Conservation (phyloP, 2,113 vertebrate species). For the Prionailurus viverrinus region DNA sequence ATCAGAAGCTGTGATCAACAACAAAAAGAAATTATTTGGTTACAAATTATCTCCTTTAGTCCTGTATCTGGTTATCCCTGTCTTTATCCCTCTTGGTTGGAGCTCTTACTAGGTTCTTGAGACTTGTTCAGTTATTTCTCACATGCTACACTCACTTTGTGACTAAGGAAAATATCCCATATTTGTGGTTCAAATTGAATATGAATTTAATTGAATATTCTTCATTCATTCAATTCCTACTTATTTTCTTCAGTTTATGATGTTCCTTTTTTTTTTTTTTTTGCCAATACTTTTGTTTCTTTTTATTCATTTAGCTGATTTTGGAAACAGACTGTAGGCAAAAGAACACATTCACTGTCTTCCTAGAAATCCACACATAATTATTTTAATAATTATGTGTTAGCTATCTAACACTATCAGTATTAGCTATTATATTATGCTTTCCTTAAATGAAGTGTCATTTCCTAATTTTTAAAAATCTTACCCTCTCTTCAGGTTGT, state of each 20-base stretch:
- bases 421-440: neutral
- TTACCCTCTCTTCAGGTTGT: neutral
- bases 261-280: neutral
- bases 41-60: neutral
- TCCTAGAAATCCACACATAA: neutral
- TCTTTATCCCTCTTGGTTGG: neutral
- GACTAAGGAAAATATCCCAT: neutral
- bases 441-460: neutral
- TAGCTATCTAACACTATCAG: neutral
- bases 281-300: neutral
- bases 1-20: neutral
- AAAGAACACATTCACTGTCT: neutral
- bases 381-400: neutral
- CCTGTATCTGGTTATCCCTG: fast-evolving
- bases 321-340: neutral
- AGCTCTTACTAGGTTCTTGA: neutral
- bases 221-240: neutral
- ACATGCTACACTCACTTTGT: neutral
- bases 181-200: neutral
- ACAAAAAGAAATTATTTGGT: neutral
- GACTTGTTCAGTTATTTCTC: neutral
- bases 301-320: neutral
- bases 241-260: neutral
- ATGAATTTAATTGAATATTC: neutral
- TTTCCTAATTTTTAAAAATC: neutral